phyloP scores from a whole-genome alignment of 2,888 invertebrate species.

The Cremastobaeus sp. region DNA sequence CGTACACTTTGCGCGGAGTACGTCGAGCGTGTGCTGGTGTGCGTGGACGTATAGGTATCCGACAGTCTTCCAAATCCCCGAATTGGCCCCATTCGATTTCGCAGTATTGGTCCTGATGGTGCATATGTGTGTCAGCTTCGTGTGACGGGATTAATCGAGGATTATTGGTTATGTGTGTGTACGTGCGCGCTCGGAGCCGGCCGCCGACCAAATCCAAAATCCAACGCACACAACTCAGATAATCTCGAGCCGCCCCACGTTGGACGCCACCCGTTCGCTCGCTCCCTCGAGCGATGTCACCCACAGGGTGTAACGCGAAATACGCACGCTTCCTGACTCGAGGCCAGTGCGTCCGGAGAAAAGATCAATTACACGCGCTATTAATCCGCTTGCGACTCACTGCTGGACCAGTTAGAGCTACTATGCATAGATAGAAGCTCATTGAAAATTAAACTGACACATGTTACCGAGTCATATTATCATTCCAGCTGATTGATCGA shows the following conservation, averaged over 20 bases:
- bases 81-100: slow-evolving; percentile 55
- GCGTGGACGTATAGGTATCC: slow-evolving; percentile 32
- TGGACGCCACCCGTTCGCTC: slow-evolving; percentile 58
- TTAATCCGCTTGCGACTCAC: slow-evolving; percentile 45
- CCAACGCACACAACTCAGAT: slow-evolving; percentile 76
- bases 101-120: slow-evolving; percentile 30
- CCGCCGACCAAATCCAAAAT: slow-evolving; percentile 76
- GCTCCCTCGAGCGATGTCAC: slow-evolving; percentile 62
- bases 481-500: slow-evolving; percentile 20
- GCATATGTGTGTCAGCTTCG: slow-evolving; percentile 35
- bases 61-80: slow-evolving; percentile 49
- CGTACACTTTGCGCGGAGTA: not conserved
- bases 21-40: slow-evolving; percentile 9
- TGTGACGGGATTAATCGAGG: slow-evolving; percentile 74
- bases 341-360: slow-evolving; percentile 43
- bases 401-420: slow-evolving; percentile 1
- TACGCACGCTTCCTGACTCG: slow-evolving; percentile 43
- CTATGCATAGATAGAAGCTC: slow-evolving; percentile 12
- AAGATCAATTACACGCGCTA: slow-evolving; percentile 58
- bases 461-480: slow-evolving; percentile 37
- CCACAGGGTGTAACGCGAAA: slow-evolving; percentile 64
- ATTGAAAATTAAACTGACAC: slow-evolving; percentile 43
- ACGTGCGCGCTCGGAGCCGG: slow-evolving; percentile 51
- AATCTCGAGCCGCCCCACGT: slow-evolving; percentile 66
- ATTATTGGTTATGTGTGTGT: slow-evolving; percentile 74